A percentile compares a stretch with the other conserved stretches of the same genome.
Conservation (phyloP, 2,113 vertebrate species). For the Stomatorhinus ivindoensis region DNA sequence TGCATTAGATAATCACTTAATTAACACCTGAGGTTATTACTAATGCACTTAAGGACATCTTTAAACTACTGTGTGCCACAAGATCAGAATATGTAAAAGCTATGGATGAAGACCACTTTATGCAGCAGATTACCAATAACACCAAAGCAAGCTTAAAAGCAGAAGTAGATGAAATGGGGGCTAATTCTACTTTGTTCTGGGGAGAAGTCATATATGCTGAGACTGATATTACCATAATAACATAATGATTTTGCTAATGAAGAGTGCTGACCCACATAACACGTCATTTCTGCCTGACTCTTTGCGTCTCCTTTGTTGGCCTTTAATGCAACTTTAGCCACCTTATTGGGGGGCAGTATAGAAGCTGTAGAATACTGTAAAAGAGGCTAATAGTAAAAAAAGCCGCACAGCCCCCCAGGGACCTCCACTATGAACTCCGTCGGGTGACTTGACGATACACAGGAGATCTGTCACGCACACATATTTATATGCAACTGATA, state of each 20-base stretch:
- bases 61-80: slow-evolving; percentile 55
- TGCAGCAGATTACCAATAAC: not conserved
- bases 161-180: not conserved
- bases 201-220: not conserved
- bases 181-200: not conserved
- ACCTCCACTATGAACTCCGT: too few species aligned
- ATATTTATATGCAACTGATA: not conserved
- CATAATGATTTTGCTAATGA: not conserved
- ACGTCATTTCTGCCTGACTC: not conserved
- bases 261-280: not conserved
- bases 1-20: slow-evolving; percentile 48
- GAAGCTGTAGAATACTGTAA: not conserved
- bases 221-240: not conserved
- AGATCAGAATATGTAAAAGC: slow-evolving; percentile 41
- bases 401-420: not conserved
- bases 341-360: not conserved
- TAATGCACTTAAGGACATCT: slow-evolving; percentile 52
- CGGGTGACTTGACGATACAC: not conserved
- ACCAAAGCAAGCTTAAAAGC: not conserved
- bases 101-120: not conserved
- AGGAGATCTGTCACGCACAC: not conserved
- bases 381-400: not conserved
- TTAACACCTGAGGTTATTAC: slow-evolving; percentile 55
- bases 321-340: not conserved
- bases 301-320: not conserved